Conservation (phyloP, 2,113 vertebrate species). For the Salvelinus fontinalis region DNA sequence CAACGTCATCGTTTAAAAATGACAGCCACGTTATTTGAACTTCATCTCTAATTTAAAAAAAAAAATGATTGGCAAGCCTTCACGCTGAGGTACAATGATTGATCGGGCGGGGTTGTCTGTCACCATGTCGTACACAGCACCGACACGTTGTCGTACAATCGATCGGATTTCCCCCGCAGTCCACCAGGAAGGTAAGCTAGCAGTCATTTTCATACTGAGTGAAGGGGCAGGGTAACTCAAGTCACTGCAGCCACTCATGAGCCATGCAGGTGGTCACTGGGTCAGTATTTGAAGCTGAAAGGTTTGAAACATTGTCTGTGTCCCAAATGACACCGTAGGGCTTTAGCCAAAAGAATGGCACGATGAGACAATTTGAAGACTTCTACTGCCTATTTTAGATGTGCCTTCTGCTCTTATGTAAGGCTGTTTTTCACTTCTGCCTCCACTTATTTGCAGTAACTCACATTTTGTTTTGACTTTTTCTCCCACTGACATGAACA, state of each 20-base stretch:
- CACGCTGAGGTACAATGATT: too few relatives aligned
- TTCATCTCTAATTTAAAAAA: neutral
- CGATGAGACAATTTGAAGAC: neutral
- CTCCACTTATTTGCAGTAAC: neutral
- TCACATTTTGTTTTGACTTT: constrained; percentile 31
- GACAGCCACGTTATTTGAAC: neutral
- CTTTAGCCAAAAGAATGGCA: too few relatives aligned
- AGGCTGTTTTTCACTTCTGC: neutral
- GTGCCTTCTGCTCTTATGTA: neutral
- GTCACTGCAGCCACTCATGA: neutral
- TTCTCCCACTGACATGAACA: neutral
- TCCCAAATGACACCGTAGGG: too few relatives aligned
- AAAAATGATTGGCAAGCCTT: too few relatives aligned
- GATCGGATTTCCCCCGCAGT: constrained; percentile 28
- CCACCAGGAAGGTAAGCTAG: neutral
- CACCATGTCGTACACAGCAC: constrained; percentile 8
- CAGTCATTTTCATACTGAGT: neutral
- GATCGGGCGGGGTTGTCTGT: constrained; percentile 25
- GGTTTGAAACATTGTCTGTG: too few relatives aligned
- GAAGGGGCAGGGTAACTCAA: neutral
- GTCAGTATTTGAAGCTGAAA: neutral
- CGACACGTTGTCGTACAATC: too few relatives aligned
- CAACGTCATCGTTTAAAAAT: too few relatives aligned
- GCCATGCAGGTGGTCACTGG: neutral
- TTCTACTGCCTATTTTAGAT: neutral